Evolutionary conservation across 2,797 vertebrate species (phyloP), one percentile per base, ranked within the genome.

Genomic region (Caiman crocodilus): DNA sequence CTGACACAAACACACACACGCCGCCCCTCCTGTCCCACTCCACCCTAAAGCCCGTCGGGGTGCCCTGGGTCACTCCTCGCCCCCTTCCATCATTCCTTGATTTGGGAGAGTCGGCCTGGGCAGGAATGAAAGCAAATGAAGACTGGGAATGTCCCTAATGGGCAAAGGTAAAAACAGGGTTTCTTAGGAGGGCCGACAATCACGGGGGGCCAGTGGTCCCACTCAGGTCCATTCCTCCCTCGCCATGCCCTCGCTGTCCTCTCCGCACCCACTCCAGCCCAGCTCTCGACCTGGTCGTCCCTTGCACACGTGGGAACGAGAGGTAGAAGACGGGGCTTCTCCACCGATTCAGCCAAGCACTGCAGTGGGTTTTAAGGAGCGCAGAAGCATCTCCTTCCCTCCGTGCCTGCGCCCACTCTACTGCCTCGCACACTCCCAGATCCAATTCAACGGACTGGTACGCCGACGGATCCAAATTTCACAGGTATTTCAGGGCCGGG

Each of bases 71-170:
- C 42, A 50, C 42, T 6, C 32, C 42, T 74, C 58, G 26, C 35
- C 14, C 5, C 55, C 85, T 84, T 90, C 35, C 14, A 86, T 63
- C 13, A 76, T 11, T 56, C 57, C 28, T 42, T 77, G 42, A 11
- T 50, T 32, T 8, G 56, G 55, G 73, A 25, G 18, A 63, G 15
- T 8, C 67, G 30, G 10, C 7, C 60, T 59, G 4, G 2, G 32
- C 69, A 25, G 69, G 69, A 25, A 15, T 11, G 63, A 61, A 18
- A 57, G 30, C 8, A 17, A 50, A 79, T 1, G 2, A 4, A 2
- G 4, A 59, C 1, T 63, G 67, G 15, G 55, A 26, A 17, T 25
- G 17, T 26, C 63, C 10, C 8, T 0, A 0, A n/a, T 16, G 10
- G 26, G 59, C 59, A 65, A 55, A 64, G 15, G 0, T 59, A 75